Conservation (phyloP, 2,113 vertebrate species). For the Cryptomyrus ogoouensis region DNA sequence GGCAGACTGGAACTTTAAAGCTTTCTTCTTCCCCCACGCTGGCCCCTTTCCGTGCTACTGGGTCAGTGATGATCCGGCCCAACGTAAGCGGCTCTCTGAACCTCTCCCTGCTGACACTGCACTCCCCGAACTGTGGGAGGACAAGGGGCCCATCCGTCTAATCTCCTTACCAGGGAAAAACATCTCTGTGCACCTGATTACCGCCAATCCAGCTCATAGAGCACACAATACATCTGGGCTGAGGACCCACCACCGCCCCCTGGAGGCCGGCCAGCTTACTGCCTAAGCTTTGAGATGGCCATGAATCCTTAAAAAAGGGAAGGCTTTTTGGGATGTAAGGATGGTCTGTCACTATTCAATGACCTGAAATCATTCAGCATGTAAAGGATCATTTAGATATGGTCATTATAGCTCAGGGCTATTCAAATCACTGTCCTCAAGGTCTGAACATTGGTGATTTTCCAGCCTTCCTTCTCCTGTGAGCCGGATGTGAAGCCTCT, state of each 20-base stretch:
- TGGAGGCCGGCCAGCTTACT: background rate
- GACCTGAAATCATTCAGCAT: background rate
- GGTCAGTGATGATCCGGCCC: conserved; percentile 59
- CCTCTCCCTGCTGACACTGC: conserved; percentile 62
- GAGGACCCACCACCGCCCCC: background rate
- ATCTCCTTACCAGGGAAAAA: conserved; percentile 59
- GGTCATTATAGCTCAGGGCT: background rate
- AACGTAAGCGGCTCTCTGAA: conserved; percentile 64
- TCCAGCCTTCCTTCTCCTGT: too few species aligned
- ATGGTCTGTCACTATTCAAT: background rate
- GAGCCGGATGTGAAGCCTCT: too few species aligned
- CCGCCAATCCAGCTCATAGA: conserved; percentile 47
- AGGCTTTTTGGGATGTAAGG: background rate
- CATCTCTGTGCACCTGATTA: conserved; percentile 55
- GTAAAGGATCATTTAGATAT: background rate
- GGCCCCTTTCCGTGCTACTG: conserved; percentile 38
- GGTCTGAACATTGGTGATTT: too few species aligned
- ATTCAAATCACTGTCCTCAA: too few species aligned
- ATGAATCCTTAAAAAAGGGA: background rate
- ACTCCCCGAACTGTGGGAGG: conserved; percentile 20
- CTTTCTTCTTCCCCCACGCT: background rate
- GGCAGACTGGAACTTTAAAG: background rate
- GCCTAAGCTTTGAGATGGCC: background rate
- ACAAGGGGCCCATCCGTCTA: conserved; percentile 39
- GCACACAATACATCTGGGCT: conserved; percentile 39